Base-by-base conservation (phyloP, 2,888 invertebrate genomes). In the Romanomermis culicivorax region DNA sequence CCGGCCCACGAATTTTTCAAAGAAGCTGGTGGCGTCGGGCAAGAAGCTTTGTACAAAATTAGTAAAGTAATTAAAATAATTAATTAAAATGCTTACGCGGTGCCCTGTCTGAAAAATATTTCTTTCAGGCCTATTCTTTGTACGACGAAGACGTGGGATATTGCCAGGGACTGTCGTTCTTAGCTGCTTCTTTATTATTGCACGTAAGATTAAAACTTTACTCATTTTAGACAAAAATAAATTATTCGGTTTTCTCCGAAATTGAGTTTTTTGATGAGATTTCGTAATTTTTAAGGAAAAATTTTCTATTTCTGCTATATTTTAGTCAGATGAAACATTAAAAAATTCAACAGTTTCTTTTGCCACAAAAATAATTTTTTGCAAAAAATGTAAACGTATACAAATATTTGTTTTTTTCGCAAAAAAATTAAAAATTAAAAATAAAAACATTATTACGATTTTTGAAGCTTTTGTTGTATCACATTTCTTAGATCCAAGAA, bases 1-100 rank as follows among this genome's bases (percentile, higher is more conserved):
- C 95, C 97, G 11, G 97, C 93, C 30, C 93, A 99, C 72, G 89
- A 93, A 68, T 88, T 83, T 74, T 97, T 97, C 75, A 85, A 85
- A 71, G 82, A 80, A 27, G 89, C 91, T 48, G 95, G 91, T 11
- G 68, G 69, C 3, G 74, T 82, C 52, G 95, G 97, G 0, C 97
- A 97, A 73, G 93, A 95, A 73, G 83, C 88, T 17, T 75, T 99
- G 54, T 86, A 87, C 68, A 83, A 87, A 67, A 83, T 97, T 67
- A 89, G 88, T 68, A 85, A 76, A 67, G 72, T 71, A 58, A 47
- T n/a, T n/a, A n/a, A n/a, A n/a, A n/a, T n/a, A n/a, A n/a, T n/a
- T n/a, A n/a, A 50, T 52, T 29, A 47, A 52, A 27, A 30, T 57
- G n/a, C n/a, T n/a, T n/a, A n/a, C n/a, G n/a, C 36, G 36, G 36